Evolutionary conservation across 2,113 vertebrate genomes (phyloP), one percentile per base, ranked within the genome.

Genomic region (Lontra canadensis): DNA sequence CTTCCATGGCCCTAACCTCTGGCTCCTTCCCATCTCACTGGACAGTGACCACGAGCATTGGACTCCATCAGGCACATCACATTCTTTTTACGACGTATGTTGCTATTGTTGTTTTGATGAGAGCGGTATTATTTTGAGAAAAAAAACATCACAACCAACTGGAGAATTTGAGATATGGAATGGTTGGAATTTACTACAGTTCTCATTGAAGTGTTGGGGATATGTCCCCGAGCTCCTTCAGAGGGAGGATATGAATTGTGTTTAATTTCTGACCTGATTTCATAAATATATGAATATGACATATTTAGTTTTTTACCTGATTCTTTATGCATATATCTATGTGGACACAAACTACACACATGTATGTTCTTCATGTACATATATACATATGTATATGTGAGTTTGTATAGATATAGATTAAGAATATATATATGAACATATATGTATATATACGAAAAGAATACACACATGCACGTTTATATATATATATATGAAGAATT

Each of bases 31-130:
- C 69, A 12, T 49, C 14, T 12, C 44, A 4, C 21, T 36, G 61
- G 12, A 29, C 12, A n/a, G 52, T 23, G 71, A 31, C n/a, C 20
- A 9, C 15, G 13, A 36, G 21, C 13, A 4, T n/a, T 14, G 34
- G 74, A 36, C 23, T 18, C 7, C 25, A 23, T 1, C 23, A 59
- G 3, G 25, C 25, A 6, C 0, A 7, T 21, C 31, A 3, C 7
- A 31, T 34, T 36, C 86, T 63, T 83, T 61, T 34, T 3, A 23
- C 3, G 20, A 31, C 11, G 26, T 3, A 25, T 1, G 23, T 42
- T 84, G 31, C 5, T 29, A 23, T 4, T 21, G n/a, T 52, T 52
- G 10, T 39, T 23, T 67, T 20, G 36, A 61, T 25, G 4, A 26
- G 6, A 31, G 69, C n/a, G 52, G 74, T 15, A 42, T 20, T 52